Evolutionary conservation across 2,113 vertebrate species (phyloP), one percentile per base, ranked within the genome.

Genomic region (Scomber japonicus): DNA sequence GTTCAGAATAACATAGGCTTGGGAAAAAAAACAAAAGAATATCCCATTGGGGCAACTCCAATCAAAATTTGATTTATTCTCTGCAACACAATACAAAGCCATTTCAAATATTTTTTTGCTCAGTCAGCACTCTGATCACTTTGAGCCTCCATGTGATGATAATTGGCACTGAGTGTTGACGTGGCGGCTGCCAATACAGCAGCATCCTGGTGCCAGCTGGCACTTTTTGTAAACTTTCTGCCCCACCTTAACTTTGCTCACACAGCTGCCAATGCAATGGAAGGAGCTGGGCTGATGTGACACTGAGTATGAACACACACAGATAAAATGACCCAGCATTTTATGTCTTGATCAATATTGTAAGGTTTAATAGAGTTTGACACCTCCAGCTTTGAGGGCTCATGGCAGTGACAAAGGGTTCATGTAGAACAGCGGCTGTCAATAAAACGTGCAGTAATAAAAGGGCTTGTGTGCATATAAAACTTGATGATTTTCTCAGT

Each of bases 181-280:
- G 90, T 93, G 92, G 92, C 87, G 8, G 60, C 66, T 85, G 91
- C 89, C 89, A 88, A 75, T 85, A 62, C 66, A 72, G 59, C 63
- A 63, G 62, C 3, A 17, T 15, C 61, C 80, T 56, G 72, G 40
- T 17, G 77, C 82, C 90, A 88, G 83, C 80, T 89, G 87, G 87
- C 82, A 83, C 53, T 66, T 72, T 59, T 51, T 62, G 55, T 53
- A n/a, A 79, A 56, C 78, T 73, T 69, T 55, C 50, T 65, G 81
- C 83, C 75, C 86, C 85, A 79, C 88, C 87, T 89, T 82, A 74
- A 45, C 78, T 85, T 65, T 46, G 45, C 75, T 78, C 73, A 51
- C 66, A 53, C 50, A 24, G 48, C 72, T 65, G 53, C 78, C 75
- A 78, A 24, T n/a, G 12, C 27, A 19, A 14, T 19, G 45, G 12